phyloP scores from a whole-genome alignment of 2,888 invertebrate species.

The Thyatira batis region DNA sequence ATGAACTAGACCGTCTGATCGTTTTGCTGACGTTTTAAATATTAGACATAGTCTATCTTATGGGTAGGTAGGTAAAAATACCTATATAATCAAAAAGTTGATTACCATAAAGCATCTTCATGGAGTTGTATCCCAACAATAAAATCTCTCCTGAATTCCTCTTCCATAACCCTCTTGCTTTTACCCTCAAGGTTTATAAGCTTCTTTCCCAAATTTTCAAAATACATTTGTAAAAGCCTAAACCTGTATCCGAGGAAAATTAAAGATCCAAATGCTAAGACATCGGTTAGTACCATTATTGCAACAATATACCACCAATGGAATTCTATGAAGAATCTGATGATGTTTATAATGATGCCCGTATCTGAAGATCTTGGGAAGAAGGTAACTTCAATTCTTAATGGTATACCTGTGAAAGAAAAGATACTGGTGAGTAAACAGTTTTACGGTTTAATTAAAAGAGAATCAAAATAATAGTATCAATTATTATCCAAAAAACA shows the following conservation, averaged over 20 bases:
- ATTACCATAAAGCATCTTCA: constrained; percentile 55
- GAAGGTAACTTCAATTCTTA: constrained; percentile 49
- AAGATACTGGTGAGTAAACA: background rate
- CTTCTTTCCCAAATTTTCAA: constrained; percentile 34
- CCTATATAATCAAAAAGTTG: constrained; percentile 7
- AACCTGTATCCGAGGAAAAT: constrained; percentile 51
- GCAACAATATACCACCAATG: constrained; percentile 57
- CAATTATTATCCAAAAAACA: background rate
- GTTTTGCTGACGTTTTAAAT: too few species aligned
- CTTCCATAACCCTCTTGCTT: constrained; percentile 19
- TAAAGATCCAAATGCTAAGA: constrained; percentile 43
- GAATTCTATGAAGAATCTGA: constrained; percentile 43
- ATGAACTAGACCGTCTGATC: too few species aligned
- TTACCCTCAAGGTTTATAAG: constrained; percentile 21
- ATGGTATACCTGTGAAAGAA: constrained; percentile 44
- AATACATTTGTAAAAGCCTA: constrained; percentile 44
- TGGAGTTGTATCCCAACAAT: constrained; percentile 53
- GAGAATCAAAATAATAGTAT: too few species aligned
- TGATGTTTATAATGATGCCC: constrained; percentile 39
- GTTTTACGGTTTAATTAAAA: too few species aligned
- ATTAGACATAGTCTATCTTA: too few species aligned
- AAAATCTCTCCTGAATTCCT: constrained; percentile 44
- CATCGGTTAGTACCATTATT: constrained; percentile 49
- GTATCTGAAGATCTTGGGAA: constrained; percentile 37
- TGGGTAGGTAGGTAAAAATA: too few species aligned